phyloP scores from a whole-genome alignment of 2,113 vertebrate species.

The Pionites leucogaster region DNA sequence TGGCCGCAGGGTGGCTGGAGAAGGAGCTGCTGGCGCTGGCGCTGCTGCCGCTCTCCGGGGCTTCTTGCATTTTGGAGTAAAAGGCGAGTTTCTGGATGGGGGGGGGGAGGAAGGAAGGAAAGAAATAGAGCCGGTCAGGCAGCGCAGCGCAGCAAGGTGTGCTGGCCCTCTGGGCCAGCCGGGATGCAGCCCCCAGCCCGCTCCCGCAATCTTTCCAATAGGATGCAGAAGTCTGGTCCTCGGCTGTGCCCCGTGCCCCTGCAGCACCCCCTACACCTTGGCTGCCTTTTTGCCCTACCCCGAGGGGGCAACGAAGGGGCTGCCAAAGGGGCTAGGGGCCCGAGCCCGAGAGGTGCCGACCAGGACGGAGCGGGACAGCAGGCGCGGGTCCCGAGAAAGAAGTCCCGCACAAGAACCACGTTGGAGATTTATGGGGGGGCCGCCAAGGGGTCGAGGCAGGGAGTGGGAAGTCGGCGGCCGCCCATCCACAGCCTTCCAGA shows the following conservation, averaged over 20 bases:
- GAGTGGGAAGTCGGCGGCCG: not conserved
- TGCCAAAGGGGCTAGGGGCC: not conserved
- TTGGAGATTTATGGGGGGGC: not conserved
- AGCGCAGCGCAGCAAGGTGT: not conserved
- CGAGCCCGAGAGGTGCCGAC: not conserved
- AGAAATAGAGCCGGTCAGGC: not conserved
- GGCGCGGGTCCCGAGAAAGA: not conserved
- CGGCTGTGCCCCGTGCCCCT: not conserved
- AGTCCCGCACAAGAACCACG: too few relatives aligned
- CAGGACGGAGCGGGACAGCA: not conserved
- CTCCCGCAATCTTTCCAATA: accelerated
- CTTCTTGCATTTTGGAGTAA: slow-evolving; percentile 97
- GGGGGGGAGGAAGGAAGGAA: not conserved
- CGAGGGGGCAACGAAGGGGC: not conserved
- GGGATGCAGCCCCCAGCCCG: not conserved
- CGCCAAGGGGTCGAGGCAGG: not conserved
- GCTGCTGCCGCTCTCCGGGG: slow-evolving; percentile 79
- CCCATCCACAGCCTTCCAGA: not conserved
- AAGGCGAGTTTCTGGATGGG: slow-evolving; percentile 88
- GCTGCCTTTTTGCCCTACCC: not conserved
- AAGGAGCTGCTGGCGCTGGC: slow-evolving; percentile 75
- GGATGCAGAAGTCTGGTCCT: not conserved
- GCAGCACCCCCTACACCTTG: too few relatives aligned
- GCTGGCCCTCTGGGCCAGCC: not conserved
- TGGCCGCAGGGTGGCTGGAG: slow-evolving; percentile 76